Evolutionary conservation across 2,113 vertebrate genomes (phyloP).

Genomic region (Heterotilapia buettikoferi): DNA sequence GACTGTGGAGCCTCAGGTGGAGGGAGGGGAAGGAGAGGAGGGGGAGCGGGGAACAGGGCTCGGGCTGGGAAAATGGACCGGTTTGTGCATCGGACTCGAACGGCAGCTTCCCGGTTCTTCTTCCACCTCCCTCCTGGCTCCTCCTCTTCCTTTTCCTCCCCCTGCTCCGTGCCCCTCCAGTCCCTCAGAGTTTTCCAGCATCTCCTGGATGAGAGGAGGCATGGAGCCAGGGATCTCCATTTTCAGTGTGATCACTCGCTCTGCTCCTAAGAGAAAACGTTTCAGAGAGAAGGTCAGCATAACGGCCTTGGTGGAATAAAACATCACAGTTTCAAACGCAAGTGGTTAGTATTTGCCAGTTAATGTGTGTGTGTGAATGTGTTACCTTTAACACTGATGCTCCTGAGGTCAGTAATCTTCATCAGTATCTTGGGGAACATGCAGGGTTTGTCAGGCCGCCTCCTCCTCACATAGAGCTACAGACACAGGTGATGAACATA

Average conservation of each 20-base stretch:
- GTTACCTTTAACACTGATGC: constrained; percentile 74
- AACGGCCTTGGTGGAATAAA: not conserved
- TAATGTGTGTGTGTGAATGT: not conserved
- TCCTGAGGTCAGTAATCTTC: constrained; percentile 75
- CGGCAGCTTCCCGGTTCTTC: constrained; percentile 58
- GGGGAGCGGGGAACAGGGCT: constrained; percentile 80
- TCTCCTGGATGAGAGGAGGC: constrained; percentile 76
- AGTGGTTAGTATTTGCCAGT: not conserved
- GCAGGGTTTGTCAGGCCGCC: constrained; percentile 72
- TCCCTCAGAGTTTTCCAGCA: constrained; percentile 75
- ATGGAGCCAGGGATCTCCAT: constrained; percentile 75
- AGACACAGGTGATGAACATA: not conserved
- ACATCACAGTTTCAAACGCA: not conserved
- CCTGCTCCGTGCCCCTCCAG: constrained; percentile 53
- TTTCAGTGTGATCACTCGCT: constrained; percentile 73
- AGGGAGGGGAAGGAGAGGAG: constrained; percentile 41
- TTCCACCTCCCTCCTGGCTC: not conserved
- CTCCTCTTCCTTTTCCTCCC: constrained; percentile 20
- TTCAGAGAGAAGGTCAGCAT: not conserved
- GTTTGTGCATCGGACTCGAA: constrained; percentile 75
- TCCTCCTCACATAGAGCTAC: constrained; percentile 69
- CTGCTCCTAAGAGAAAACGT: constrained; percentile 55
- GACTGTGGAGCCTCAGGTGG: not conserved
- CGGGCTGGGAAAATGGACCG: constrained; percentile 68
- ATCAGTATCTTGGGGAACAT: constrained; percentile 78